Evolutionary conservation across 2,113 vertebrate species (phyloP).

Genomic region (Gambusia affinis): DNA sequence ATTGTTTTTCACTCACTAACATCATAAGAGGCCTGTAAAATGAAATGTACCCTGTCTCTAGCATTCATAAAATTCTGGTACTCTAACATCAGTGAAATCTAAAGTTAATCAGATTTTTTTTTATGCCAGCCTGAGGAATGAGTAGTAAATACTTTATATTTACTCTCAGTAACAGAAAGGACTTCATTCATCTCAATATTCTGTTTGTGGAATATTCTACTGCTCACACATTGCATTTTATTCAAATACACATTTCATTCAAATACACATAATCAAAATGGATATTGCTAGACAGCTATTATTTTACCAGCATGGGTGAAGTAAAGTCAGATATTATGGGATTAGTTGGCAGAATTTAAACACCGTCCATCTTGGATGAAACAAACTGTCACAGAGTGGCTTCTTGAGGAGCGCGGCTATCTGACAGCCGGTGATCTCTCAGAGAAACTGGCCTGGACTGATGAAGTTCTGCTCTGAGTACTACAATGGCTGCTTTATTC

Average conservation of each 20-base stretch:
- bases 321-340: slow-evolving; percentile 37
- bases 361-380: slow-evolving; percentile 36
- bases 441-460: slow-evolving; percentile 18
- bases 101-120: too few species aligned
- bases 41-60: too few species aligned
- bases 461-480: slow-evolving; percentile 8
- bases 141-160: too few species aligned
- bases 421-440: slow-evolving; percentile 13
- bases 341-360: slow-evolving; percentile 43
- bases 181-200: background rate
- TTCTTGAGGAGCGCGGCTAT: slow-evolving; percentile 2
- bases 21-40: too few species aligned
- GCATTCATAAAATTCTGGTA: too few species aligned
- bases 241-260: background rate
- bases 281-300: slow-evolving; percentile 29
- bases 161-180: background rate
- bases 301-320: slow-evolving; percentile 27
- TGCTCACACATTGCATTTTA: background rate
- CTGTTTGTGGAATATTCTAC: background rate
- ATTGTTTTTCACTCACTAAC: too few species aligned
- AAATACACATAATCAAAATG: slow-evolving; percentile 21
- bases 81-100: too few species aligned
- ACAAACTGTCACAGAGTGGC: slow-evolving; percentile 18
- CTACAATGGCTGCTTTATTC: slow-evolving; percentile 56
- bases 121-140: too few species aligned